A percentile compares a stretch with the other conserved stretches of the same genome.
phyloP scores from a whole-genome alignment of 2,888 invertebrate genomes.

The Pseudeuparius sepicola region DNA sequence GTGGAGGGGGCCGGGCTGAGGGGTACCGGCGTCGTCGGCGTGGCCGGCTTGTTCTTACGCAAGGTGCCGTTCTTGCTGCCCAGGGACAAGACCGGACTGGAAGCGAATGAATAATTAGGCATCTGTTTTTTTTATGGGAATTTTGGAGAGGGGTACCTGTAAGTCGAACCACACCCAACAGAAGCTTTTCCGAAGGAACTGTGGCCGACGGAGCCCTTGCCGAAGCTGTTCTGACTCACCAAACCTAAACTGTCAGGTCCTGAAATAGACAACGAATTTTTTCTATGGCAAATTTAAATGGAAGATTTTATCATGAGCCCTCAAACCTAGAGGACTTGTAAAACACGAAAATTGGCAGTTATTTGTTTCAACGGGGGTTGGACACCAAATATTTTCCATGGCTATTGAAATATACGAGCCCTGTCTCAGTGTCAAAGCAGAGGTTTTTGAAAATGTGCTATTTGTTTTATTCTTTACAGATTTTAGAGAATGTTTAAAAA shows the following conservation, averaged over 20 bases:
- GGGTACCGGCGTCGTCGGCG: slow-evolving; percentile 23
- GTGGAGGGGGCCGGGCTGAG: slow-evolving; percentile 33
- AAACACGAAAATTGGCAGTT: too few relatives aligned
- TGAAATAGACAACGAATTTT: slow-evolving; percentile 22
- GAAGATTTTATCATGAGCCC: too few relatives aligned
- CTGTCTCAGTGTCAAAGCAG: too few relatives aligned
- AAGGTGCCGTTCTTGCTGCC: slow-evolving; percentile 38
- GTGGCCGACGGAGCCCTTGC: slow-evolving; percentile 31
- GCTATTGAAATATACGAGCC: too few relatives aligned
- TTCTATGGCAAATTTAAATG: too few relatives aligned
- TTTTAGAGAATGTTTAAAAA: too few relatives aligned
- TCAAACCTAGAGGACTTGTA: too few relatives aligned
- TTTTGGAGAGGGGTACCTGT: slow-evolving; percentile 36
- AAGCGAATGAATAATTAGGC: slow-evolving; percentile 19
- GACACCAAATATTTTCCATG: too few relatives aligned
- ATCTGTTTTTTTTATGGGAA: too few relatives aligned
- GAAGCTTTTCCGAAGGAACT: slow-evolving; percentile 39
- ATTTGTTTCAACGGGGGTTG: too few relatives aligned
- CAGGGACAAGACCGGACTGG: slow-evolving; percentile 39
- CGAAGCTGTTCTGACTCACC: slow-evolving; percentile 33
- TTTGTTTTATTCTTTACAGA: too few relatives aligned
- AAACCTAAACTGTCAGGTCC: slow-evolving; percentile 33
- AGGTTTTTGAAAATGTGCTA: too few relatives aligned
- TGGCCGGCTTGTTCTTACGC: slow-evolving; percentile 30
- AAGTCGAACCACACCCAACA: slow-evolving; percentile 35